phyloP scores from a whole-genome alignment of 2,797 vertebrate species.

The Phalloptychus januarius region DNA sequence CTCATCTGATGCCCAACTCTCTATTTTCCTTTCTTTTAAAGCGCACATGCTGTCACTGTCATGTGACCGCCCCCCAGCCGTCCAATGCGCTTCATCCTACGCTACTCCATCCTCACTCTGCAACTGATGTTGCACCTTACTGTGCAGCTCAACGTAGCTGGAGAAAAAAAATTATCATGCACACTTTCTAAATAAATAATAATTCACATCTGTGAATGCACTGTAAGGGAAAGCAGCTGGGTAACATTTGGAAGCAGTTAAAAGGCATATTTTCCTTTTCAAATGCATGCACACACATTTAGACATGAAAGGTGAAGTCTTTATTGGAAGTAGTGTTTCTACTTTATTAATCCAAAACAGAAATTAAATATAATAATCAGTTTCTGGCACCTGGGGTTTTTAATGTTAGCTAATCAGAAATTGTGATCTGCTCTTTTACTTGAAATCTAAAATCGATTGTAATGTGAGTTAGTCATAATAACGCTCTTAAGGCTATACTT shows the following conservation, averaged over 20 bases:
- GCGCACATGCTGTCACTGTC: conserved; percentile 60
- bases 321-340: background rate
- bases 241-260: background rate
- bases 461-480: background rate
- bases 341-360: background rate
- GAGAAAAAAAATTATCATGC: background rate
- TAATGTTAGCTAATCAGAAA: background rate
- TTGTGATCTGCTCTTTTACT: background rate
- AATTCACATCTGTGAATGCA: background rate
- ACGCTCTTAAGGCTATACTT: background rate
- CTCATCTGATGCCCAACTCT: conserved; percentile 49
- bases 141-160: conserved; percentile 26
- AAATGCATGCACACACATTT: background rate
- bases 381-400: background rate
- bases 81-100: conserved; percentile 55
- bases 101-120: conserved; percentile 31
- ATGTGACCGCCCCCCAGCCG: conserved; percentile 51
- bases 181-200: background rate
- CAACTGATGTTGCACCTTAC: conserved; percentile 26
- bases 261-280: background rate
- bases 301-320: background rate
- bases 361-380: background rate
- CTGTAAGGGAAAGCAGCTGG: background rate
- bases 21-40: conserved; percentile 57
- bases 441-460: background rate